A percentile compares a stretch with the other conserved stretches of the same genome.
Evolutionary conservation across 2,113 vertebrate genomes (phyloP).

Genomic region (Clupea harengus): DNA sequence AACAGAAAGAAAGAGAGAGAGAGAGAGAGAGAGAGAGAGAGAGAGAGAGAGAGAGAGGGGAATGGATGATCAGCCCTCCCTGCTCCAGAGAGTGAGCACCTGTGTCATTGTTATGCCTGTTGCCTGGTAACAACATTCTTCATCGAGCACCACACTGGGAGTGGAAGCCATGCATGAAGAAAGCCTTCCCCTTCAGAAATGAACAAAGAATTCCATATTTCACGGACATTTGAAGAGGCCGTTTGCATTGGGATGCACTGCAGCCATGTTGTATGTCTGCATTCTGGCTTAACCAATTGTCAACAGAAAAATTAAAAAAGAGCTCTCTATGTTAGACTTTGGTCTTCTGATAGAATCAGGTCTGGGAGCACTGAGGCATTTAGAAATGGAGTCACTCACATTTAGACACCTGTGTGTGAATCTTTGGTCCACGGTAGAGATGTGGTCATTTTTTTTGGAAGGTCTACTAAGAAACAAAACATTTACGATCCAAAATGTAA

Average conservation of each 20-base stretch:
- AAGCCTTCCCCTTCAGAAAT: conserved; percentile 48
- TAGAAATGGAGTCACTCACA: neutral
- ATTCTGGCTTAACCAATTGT: conserved; percentile 49
- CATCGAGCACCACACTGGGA: conserved; percentile 51
- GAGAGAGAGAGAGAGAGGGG: conserved; percentile 26
- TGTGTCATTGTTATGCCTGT: conserved; percentile 82
- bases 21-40: neutral
- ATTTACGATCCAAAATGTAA: too few relatives aligned
- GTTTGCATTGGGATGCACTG: conserved; percentile 47
- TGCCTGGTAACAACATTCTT: conserved; percentile 77
- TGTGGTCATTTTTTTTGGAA: too few relatives aligned
- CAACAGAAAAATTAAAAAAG: conserved; percentile 48
- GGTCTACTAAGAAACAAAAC: too few relatives aligned
- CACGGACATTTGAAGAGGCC: conserved; percentile 54
- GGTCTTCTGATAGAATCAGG: neutral
- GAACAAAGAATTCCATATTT: conserved; percentile 60
- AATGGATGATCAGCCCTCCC: neutral
- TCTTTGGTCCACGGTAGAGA: neutral
- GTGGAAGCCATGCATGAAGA: conserved; percentile 66
- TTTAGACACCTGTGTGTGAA: neutral
- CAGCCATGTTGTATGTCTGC: conserved; percentile 17
- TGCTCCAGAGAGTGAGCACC: conserved; percentile 59
- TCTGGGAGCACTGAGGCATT: conserved; percentile 24
- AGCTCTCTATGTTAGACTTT: neutral
- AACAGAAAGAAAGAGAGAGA: conserved; percentile 23